These are phyloP conservation scores for Aplidium turbinatum DNA, from an alignment of 23 tunicate genomes.

Conservation along the genomic window DNA sequence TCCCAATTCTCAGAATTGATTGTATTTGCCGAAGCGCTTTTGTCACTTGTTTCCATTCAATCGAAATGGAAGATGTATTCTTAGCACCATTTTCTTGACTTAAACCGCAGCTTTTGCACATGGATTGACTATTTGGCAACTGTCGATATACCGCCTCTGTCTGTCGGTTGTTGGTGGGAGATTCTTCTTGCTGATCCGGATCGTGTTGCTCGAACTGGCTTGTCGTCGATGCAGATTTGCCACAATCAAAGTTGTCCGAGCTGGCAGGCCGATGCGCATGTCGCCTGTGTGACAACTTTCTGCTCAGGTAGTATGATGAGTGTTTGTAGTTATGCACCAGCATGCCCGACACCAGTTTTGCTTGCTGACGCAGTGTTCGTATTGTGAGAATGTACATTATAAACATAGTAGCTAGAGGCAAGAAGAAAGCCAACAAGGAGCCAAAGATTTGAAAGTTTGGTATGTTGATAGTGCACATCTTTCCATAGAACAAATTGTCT, in stretches of 20 bases:
- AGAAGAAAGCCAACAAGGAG: slow-evolving; percentile 82
- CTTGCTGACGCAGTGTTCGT: slow-evolving; percentile 62
- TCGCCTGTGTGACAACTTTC: not conserved
- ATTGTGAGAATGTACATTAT: slow-evolving; percentile 78
- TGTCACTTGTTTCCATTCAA: not conserved
- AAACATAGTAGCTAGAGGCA: slow-evolving; percentile 78
- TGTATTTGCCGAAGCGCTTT: slow-evolving; percentile 7
- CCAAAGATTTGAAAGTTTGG: slow-evolving; percentile 69
- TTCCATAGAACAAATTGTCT: slow-evolving; percentile 43
- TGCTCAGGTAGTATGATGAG: slow-evolving; percentile 12
- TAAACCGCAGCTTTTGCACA: too few species aligned
- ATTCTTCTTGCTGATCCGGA: not conserved
- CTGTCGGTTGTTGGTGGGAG: too few species aligned
- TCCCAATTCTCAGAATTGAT: too few species aligned
- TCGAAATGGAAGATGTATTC: too few species aligned
- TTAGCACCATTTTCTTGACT: too few species aligned
- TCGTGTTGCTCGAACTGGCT: slow-evolving; percentile 2
- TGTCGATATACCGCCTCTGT: too few species aligned
- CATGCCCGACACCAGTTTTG: slow-evolving; percentile 43
- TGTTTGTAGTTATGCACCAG: slow-evolving; percentile 43
- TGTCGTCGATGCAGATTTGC: slow-evolving; percentile 10
- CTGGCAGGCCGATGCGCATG: not conserved
- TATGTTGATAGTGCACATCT: slow-evolving; percentile 70
- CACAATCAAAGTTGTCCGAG: not conserved
- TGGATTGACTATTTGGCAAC: too few species aligned